Base-by-base conservation (phyloP, 2,888 invertebrate genomes). In the Latheticus oryzae region DNA sequence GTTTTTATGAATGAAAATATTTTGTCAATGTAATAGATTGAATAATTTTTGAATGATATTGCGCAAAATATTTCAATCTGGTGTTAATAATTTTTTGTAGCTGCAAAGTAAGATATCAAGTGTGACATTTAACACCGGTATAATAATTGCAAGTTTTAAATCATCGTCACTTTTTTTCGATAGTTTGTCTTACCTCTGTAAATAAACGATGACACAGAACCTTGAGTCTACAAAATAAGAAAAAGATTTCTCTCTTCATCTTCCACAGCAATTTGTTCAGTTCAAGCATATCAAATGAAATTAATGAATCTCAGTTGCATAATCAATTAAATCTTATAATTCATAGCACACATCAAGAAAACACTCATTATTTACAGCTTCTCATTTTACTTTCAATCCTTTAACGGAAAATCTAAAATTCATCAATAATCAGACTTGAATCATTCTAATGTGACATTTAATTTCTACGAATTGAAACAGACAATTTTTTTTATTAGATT, bases 1-100 rank as follows among this genome's bases (percentile, higher is more conserved):
- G 38, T 53, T 53, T 53, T 53, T 53, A 53, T 53, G 52, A 53
- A 53, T 53, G 52, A 53, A 52, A 52, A 33, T 38, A 38, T 42
- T 28, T 28, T 30, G 11, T 13, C 19, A 24, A 37, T 16, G 30
- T 43, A n/a, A n/a, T n/a, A n/a, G n/a, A n/a, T n/a, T n/a, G n/a
- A n/a, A n/a, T n/a, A n/a, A n/a, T n/a, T n/a, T n/a, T n/a, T n/a
- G n/a, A n/a, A n/a, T n/a, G n/a, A n/a, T n/a, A n/a, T n/a, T n/a
- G n/a, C n/a, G n/a, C n/a, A n/a, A n/a, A n/a, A n/a, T n/a, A n/a
- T n/a, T n/a, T n/a, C n/a, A n/a, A n/a, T n/a, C n/a, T n/a, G n/a
- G n/a, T n/a, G n/a, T n/a, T n/a, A n/a, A n/a, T n/a, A n/a, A n/a
- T n/a, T n/a, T n/a, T n/a, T n/a, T n/a, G n/a, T n/a, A n/a, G n/a